Evolutionary conservation across 2,888 invertebrate species (phyloP), one percentile per base, ranked within the genome.

Genomic region (Alloscopus bannaensis): DNA sequence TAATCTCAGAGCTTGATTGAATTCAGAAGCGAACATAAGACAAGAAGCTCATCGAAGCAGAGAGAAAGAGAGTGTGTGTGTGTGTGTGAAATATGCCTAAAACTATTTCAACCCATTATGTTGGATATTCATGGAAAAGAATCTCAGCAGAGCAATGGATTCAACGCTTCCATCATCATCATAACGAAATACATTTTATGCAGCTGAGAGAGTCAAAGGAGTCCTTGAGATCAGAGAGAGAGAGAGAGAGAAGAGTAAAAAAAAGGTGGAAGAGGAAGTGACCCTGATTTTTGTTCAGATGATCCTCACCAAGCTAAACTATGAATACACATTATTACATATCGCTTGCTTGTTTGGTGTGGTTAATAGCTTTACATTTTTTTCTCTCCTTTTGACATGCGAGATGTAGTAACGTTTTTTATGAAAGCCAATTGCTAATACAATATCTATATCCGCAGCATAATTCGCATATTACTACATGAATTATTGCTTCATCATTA

Each of bases 261-360:
- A 84, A 83, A 83, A 83, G 84, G 83, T 83, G 84, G 84, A 84
- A 84, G 84, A 84, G 84, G 84, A 84, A 84, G 78, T 84, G 84
- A 81, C 84, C 84, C 82, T 84, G 84, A 83, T 82, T 82, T 72
- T 69, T 68, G 66, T 80, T 77, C 68, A 80, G 68, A 70, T 73
- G 80, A 81, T 80, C 57, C 71, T 70, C 73, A 66, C 59, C 55
- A 42, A 68, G 69, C 18, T 72, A n/a, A n/a, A n/a, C n/a, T n/a
- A n/a, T n/a, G n/a, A n/a, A n/a, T n/a, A n/a, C n/a, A n/a, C n/a
- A n/a, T n/a, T n/a, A n/a, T n/a, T n/a, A n/a, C n/a, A n/a, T n/a
- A n/a, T n/a, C n/a, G n/a, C n/a, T n/a, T n/a, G n/a, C n/a, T n/a
- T n/a, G n/a, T n/a, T n/a, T n/a, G n/a, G n/a, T n/a, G n/a, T n/a